Evolutionary conservation across 2,797 vertebrate genomes (phyloP).

Genomic region (Tympanoctomys barrerae): DNA sequence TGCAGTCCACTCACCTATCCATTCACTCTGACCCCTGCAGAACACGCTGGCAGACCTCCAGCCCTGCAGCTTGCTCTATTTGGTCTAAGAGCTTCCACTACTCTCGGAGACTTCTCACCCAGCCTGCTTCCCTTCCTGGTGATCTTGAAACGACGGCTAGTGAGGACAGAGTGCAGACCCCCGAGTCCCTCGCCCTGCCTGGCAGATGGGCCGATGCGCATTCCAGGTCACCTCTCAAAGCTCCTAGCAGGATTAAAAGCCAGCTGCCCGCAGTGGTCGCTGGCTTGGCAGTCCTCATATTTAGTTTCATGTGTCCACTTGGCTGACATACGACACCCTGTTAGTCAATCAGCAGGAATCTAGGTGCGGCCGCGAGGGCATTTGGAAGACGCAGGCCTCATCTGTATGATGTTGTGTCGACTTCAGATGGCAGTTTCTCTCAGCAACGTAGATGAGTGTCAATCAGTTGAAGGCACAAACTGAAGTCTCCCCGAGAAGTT

Average conservation of each 20-base stretch:
- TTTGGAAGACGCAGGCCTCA: too few species aligned
- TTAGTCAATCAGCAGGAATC: neutral
- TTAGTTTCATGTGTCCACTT: neutral
- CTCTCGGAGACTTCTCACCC: neutral
- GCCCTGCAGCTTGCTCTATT: neutral
- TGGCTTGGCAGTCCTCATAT: neutral
- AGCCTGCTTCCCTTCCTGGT: neutral
- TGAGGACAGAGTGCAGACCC: neutral
- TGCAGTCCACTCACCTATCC: accelerated
- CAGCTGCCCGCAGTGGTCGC: neutral
- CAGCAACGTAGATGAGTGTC: neutral
- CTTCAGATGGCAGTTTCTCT: neutral
- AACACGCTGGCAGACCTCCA: neutral
- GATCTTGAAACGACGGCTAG: neutral
- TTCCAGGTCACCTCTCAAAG: neutral
- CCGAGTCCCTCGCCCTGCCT: too few species aligned
- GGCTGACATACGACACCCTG: neutral
- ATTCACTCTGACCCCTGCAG: neutral
- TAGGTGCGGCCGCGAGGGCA: neutral
- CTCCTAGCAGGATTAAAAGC: neutral
- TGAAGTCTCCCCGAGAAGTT: neutral
- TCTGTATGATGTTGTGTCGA: neutral
- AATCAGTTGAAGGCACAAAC: neutral
- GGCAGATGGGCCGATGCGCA: neutral
- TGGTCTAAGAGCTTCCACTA: neutral